These are phyloP conservation scores for Reinhardtius hippoglossoides DNA, from an alignment of 2,113 vertebrate genomes.

Conservation along the genomic window DNA sequence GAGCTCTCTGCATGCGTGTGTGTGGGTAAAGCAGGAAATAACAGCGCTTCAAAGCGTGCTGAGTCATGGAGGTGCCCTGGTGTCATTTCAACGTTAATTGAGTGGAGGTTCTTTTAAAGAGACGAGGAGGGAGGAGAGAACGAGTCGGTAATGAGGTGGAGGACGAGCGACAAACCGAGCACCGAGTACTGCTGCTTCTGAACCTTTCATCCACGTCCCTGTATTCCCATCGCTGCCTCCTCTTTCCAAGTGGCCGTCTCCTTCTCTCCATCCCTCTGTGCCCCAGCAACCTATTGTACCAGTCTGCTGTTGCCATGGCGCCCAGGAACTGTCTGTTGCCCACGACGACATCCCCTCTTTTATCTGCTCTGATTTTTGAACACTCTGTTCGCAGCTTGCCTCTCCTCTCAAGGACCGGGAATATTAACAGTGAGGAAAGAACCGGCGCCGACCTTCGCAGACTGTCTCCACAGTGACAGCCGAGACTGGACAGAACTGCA, in stretches of 20 bases:
- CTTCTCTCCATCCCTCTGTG: not conserved
- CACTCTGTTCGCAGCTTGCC: constrained; percentile 33
- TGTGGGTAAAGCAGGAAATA: not conserved
- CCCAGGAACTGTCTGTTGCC: constrained; percentile 52
- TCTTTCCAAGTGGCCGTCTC: not conserved
- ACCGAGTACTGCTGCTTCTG: not conserved
- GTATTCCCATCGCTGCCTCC: not conserved
- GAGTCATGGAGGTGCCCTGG: constrained; percentile 9
- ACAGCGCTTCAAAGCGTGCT: not conserved
- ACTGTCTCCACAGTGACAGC: too few species aligned
- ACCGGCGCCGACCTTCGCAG: constrained; percentile 5
- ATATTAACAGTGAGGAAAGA: constrained; percentile 1
- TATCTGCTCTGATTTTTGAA: constrained; percentile 37
- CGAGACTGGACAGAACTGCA: not conserved
- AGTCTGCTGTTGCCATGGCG: constrained; percentile 79
- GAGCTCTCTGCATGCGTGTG: too few species aligned
- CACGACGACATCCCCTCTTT: constrained; percentile 57
- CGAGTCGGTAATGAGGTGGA: not conserved
- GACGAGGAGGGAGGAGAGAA: not conserved
- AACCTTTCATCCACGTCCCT: not conserved
- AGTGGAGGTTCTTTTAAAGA: not conserved
- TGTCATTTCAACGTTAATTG: too few species aligned
- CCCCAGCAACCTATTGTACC: constrained; percentile 66
- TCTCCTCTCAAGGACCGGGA: constrained; percentile 25
- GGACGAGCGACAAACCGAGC: too few species aligned